phyloP scores from a whole-genome alignment of 2,888 invertebrate genomes.

The Hipparchia semele region DNA sequence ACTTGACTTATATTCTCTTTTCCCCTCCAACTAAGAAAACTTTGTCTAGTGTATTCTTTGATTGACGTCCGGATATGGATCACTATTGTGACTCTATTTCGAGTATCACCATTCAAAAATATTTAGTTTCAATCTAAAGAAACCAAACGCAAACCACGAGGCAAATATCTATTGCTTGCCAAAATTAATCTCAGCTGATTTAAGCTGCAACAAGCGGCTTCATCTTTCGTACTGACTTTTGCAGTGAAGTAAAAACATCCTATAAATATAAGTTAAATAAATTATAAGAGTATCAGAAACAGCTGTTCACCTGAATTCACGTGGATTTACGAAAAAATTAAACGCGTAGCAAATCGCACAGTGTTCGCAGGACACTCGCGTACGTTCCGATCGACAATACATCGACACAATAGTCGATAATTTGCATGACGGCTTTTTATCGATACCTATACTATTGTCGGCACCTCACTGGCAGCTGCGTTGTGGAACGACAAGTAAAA shows the following conservation, averaged over 20 bases:
- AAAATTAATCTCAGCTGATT: not conserved
- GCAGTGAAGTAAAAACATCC: not conserved
- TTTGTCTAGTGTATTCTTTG: too few species aligned
- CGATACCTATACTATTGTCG: constrained; percentile 62
- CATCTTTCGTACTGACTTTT: not conserved
- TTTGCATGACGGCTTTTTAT: constrained; percentile 82
- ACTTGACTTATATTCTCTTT: too few species aligned
- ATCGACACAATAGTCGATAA: constrained; percentile 72
- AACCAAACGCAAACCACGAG: too few species aligned
- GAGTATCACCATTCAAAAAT: too few species aligned
- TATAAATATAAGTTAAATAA: not conserved
- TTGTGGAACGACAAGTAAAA: constrained; percentile 11
- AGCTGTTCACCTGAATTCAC: constrained; percentile 64
- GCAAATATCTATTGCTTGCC: too few species aligned
- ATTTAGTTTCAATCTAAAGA: too few species aligned
- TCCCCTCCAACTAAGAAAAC: too few species aligned
- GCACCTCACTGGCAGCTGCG: constrained; percentile 69
- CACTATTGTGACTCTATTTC: too few species aligned
- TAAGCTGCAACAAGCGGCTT: not conserved
- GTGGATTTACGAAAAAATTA: constrained; percentile 63
- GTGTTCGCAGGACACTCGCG: constrained; percentile 68
- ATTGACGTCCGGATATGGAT: too few species aligned
- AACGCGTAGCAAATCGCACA: constrained; percentile 67
- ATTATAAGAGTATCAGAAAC: constrained; percentile 43
- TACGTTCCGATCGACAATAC: constrained; percentile 64